These are phyloP conservation scores for Myopa tessellatipennis DNA, from an alignment of 2,888 invertebrate species.

Conservation along the genomic window DNA sequence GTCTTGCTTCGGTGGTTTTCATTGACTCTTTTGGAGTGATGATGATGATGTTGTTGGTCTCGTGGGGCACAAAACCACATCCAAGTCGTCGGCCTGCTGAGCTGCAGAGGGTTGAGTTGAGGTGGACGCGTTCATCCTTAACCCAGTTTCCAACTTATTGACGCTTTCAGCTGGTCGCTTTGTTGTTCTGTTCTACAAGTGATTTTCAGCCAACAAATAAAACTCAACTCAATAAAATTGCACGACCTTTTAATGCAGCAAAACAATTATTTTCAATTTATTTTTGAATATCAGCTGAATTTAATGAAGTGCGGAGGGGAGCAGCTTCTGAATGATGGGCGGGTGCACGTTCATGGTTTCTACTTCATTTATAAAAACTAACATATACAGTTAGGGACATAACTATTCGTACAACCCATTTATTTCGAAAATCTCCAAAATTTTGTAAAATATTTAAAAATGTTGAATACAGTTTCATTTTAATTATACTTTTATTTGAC, in stretches of 20 bases:
- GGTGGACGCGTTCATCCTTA: not conserved
- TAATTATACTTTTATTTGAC: too few relatives aligned
- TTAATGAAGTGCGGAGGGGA: not conserved
- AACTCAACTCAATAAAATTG: not conserved
- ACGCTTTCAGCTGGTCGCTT: not conserved
- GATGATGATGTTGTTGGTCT: not conserved
- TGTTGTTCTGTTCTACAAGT: not conserved
- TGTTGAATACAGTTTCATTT: too few relatives aligned
- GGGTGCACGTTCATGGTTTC: too few relatives aligned
- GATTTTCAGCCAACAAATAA: conserved; percentile 1
- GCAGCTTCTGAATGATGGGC: not conserved
- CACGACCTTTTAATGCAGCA: not conserved
- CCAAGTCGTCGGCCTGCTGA: not conserved
- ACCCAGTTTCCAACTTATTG: not conserved
- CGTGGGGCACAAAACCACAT: not conserved
- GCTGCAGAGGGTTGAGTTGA: not conserved
- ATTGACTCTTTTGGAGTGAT: not conserved
- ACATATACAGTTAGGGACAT: too few relatives aligned
- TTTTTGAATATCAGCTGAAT: not conserved
- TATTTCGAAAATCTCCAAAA: too few relatives aligned
- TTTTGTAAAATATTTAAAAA: too few relatives aligned
- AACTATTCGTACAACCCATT: too few relatives aligned
- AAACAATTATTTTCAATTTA: not conserved
- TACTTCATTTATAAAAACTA: too few relatives aligned
- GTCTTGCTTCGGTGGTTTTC: not conserved